Percentiles rank a stretch among this genome's conserved stretches.
Evolutionary conservation across 2,888 invertebrate species (phyloP).

Genomic region (Aspidiotus rigidus): DNA sequence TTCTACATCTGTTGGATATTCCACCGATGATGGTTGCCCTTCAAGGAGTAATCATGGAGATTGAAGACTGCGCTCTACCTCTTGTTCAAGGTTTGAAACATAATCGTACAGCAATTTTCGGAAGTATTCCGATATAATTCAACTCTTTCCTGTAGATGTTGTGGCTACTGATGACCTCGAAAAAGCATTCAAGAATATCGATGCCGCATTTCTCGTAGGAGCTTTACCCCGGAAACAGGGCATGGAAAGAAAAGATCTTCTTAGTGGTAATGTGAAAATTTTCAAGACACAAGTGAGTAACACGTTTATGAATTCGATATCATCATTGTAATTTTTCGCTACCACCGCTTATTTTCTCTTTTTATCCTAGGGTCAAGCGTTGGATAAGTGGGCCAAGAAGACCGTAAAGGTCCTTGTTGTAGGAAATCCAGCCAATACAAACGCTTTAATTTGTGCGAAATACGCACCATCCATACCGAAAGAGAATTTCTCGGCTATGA

Average conservation of each 20-base stretch:
- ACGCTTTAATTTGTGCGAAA: conserved; percentile 88
- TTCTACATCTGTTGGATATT: conserved; percentile 87
- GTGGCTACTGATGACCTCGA: conserved; percentile 79
- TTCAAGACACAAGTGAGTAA: conserved; percentile 71
- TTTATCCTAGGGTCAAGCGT: conserved; percentile 61
- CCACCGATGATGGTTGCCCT: conserved; percentile 91
- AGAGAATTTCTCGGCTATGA: conserved; percentile 96
- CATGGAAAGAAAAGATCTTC: conserved; percentile 96
- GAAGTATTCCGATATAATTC: neutral
- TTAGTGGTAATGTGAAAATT: conserved; percentile 95
- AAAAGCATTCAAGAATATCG: conserved; percentile 89
- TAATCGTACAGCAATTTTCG: neutral
- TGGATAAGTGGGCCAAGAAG: conserved; percentile 82
- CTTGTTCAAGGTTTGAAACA: conserved; percentile 56
- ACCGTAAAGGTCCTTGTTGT: conserved; percentile 93
- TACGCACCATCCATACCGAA: conserved; percentile 93
- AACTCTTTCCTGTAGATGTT: conserved; percentile 49
- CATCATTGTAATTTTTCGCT: neutral
- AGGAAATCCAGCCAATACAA: conserved; percentile 99
- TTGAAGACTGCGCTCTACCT: conserved; percentile 90
- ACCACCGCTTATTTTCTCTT: neutral
- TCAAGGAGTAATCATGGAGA: conserved; percentile 96
- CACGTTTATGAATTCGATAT: neutral
- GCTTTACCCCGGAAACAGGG: conserved; percentile 96
- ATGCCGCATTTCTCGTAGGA: conserved; percentile 93